phyloP scores from a whole-genome alignment of 2,888 invertebrate genomes.

The Mythimna albipuncta region DNA sequence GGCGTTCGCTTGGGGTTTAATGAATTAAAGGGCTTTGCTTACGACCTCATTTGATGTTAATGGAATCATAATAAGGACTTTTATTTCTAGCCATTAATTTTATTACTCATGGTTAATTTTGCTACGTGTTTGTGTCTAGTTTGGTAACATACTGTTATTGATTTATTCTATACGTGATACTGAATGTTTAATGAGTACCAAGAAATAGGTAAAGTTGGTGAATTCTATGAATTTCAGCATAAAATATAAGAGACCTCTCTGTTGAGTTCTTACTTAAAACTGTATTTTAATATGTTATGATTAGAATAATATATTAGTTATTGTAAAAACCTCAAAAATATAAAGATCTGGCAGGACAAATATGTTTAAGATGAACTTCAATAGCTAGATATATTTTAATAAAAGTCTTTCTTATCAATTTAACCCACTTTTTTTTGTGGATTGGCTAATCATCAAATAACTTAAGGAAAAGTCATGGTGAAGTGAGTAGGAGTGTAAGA shows the following conservation, averaged over 20 bases:
- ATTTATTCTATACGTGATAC: neutral
- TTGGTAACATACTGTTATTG: neutral
- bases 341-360: too few species aligned
- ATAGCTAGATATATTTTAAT: too few species aligned
- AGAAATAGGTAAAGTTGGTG: neutral
- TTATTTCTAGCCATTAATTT: conserved; percentile 16
- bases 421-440: too few species aligned
- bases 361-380: too few species aligned
- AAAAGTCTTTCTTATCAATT: too few species aligned
- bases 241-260: neutral
- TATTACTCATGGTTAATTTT: neutral
- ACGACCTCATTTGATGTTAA: conserved; percentile 42
- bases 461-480: too few species aligned
- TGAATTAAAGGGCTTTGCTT: conserved; percentile 21
- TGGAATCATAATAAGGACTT: conserved; percentile 46
- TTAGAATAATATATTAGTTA: too few species aligned
- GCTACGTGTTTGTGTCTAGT: conserved; percentile 4
- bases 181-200: neutral
- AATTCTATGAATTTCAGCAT: neutral
- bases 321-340: too few species aligned
- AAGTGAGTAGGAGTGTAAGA: too few species aligned
- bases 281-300: too few species aligned
- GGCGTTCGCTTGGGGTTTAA: too few species aligned
- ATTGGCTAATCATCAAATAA: too few species aligned
- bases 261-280: neutral